Evolutionary conservation across 2,797 vertebrate genomes (phyloP), one percentile per base, ranked within the genome.

Genomic region (Acanthurus lineatus): DNA sequence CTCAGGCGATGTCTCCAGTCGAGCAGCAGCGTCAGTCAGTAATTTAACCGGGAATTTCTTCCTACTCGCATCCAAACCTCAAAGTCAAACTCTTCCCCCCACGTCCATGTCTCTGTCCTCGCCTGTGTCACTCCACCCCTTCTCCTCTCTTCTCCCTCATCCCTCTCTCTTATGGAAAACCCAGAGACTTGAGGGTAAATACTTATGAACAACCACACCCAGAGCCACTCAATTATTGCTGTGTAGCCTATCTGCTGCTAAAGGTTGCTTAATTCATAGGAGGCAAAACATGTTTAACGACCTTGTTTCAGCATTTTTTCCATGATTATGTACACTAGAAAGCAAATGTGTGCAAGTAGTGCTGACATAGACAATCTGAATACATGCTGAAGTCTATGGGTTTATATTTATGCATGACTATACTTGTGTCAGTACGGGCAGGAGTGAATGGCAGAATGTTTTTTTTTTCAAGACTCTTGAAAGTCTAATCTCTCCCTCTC

Each of bases 21-120:
- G 52, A 89, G 92, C 88, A 76, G 84, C 90, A 91, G 73, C 81
- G 87, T 92, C 92, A 94, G 92, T 87, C 91, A 90, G 88, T 93
- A 89, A 93, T 94, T 94, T 94, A 73, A 91, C 84, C 72, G 86
- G 92, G 93, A 93, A 94, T 94, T 93, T 94, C 89, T 92, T 86
- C 83, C 73, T 74, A 65, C 60, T 90, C 2, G 76, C 86, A 86
- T 94, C 94, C 94, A 96, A 95, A 95, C 94, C 94, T 93, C 94
- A 95, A 86, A 93, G 87, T 93, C 87, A 89, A 87, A 83, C 84
- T 86, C 86, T 88, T 84, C 85, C 86, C 89, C 81, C 88, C 60
- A 61, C 69, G 73, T 83, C 81, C 79, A 76, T 84, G 90, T 91
- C 78, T 84, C 82, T 91, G 83, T 91, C 89, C 75, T 88, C 35